Base-by-base conservation (phyloP, 2,113 vertebrate species). In the Holacanthus passer region DNA sequence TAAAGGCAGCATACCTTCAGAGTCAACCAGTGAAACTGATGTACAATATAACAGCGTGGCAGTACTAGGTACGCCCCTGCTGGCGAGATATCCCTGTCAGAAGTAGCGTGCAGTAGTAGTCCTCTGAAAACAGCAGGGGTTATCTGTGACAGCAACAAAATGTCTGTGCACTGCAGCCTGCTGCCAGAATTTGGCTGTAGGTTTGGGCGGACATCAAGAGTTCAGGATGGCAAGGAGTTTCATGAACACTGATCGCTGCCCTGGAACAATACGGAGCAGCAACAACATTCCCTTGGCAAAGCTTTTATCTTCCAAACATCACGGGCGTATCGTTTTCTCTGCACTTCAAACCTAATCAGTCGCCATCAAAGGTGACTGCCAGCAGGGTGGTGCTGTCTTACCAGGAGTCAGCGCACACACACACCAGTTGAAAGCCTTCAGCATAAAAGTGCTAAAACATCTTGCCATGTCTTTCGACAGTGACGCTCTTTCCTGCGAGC, bases 331-430 rank as follows among this genome's bases (percentile, higher is more conserved):
- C 41, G 1, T 74, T 83, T 63, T 83, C 69, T 71, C 76, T 45
- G 50, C 81, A 78, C 88, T 86, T 87, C 86, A 92, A 76, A 91
- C 63, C 82, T 66, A 80, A 90, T 87, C 85, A 87, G 81, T 50
- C 4, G 20, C 32, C 84, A 84, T 90, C 89, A 89, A 89, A 92
- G 91, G 73, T 80, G 82, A 83, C 74, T 82, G 71, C 70, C 79
- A 74, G 29, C 48, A 66, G 68, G 53, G 77, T 37, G 73, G 84
- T 55, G 70, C 60, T 62, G 65, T 73, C 84, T 53, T 47, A 59
- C 66, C 27, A 55, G 69, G 53, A 70, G 29, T 29, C 45, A 50
- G 53, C 65, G 59, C 47, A 55, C 43, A 50, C 10, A 11, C 70
- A 60, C 64, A 32, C 31, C 37, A 45, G n/a, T 59, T 41, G 43